Evolutionary conservation across 2,113 vertebrate species (phyloP), one percentile per base, ranked within the genome.

Genomic region (Psilopsiagon aymara): DNA sequence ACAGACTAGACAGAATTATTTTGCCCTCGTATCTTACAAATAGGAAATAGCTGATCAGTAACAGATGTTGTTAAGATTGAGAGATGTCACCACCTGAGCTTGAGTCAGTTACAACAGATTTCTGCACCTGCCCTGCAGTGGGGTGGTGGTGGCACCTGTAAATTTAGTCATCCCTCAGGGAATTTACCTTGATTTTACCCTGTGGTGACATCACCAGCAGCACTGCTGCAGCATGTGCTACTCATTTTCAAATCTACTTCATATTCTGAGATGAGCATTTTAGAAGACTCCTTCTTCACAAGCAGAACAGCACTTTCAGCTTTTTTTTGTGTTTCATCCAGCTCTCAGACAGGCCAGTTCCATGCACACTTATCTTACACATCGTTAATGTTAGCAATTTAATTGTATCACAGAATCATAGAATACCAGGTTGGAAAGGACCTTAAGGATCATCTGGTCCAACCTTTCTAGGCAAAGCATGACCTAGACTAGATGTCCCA

Each of bases 11-110:
- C 2, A 70, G 55, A 57, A 79, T 92, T 63, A 55, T 80, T 93
- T 80, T 70, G 21, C 64, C 25, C n/a, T 67, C 39, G 29, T 11
- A 57, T n/a, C 28, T 75, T 55, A 60, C 24, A 68, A 60, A 47
- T 13, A 70, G 43, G 63, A 67, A 62, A 44, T 33, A 43, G 18
- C 46, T 82, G 47, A 63, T 66, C 46, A 39, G 71, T 21, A 62
- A 33, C 84, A 94, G 94, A 70, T 91, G 87, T 41, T 75, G 83
- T 23, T 76, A 63, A 80, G 51, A 71, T 28, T 52, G 49, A 88
- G 39, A 71, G 60, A 27, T 79, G 71, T 91, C 78, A 77, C 37
- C 60, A 90, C 68, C 82, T 2, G 12, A 75, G 69, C 73, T 51
- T 81, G 51, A 71, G 60, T 90, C 68, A 68, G 43, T 12, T 55